These are phyloP conservation scores for Aplodontia rufa DNA, from an alignment of 2,113 vertebrate species.

Conservation along the genomic window DNA sequence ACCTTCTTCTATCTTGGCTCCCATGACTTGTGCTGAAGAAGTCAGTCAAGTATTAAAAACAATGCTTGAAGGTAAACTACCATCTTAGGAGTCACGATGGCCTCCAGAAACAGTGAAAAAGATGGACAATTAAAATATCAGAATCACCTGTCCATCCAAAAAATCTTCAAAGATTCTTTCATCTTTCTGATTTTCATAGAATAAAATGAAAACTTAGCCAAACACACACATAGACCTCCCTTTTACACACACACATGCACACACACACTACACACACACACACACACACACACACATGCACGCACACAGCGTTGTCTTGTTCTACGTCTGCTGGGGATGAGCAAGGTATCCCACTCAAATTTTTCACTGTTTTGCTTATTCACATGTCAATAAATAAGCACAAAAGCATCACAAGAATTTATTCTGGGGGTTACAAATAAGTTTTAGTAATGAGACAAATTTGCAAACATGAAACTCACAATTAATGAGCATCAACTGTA, in stretches of 20 bases:
- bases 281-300: not conserved
- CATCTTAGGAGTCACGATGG: not conserved
- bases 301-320: not conserved
- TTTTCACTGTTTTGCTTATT: not conserved
- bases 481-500: not conserved
- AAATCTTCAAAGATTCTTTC: not conserved
- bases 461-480: not conserved
- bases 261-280: not conserved
- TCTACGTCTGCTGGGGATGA: not conserved
- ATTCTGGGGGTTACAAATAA: not conserved
- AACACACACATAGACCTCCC: not conserved
- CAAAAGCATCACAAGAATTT: not conserved
- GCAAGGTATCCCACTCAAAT: not conserved
- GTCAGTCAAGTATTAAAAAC: constrained; percentile 84
- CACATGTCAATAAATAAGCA: not conserved
- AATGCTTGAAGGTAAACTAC: constrained; percentile 80
- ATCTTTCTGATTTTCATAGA: not conserved
- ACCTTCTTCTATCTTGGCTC: constrained; percentile 88
- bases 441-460: not conserved
- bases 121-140: not conserved
- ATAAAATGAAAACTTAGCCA: not conserved
- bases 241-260: not conserved
- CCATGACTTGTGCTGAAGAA: constrained; percentile 88
- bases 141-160: not conserved
- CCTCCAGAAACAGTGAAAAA: not conserved